A percentile compares a stretch with the other conserved stretches of the same genome.
phyloP scores from a whole-genome alignment of 2,888 invertebrate species.

The Elgonia sp. region DNA sequence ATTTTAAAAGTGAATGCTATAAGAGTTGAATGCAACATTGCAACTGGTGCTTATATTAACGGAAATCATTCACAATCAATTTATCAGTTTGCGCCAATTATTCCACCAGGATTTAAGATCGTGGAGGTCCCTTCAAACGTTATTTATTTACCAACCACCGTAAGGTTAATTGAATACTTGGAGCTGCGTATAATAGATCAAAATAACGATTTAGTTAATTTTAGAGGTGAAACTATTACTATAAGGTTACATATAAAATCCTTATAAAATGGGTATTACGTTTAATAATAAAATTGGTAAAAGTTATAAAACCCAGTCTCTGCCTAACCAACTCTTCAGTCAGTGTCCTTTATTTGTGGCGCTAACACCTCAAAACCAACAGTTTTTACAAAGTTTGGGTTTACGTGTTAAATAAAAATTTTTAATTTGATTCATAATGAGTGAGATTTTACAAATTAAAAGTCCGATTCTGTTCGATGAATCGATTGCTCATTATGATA shows the following conservation, averaged over 20 bases:
- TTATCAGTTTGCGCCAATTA: slow-evolving; percentile 35
- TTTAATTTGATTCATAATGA: slow-evolving; percentile 2
- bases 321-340: slow-evolving; percentile 18
- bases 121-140: slow-evolving; percentile 80
- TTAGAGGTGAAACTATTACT: too few relatives aligned
- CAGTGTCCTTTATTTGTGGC: neutral
- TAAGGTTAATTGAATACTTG: slow-evolving; percentile 71
- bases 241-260: slow-evolving; percentile 74
- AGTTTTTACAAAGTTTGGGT: slow-evolving; percentile 70
- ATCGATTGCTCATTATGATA: slow-evolving; percentile 55
- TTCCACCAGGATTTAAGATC: slow-evolving; percentile 81
- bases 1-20: slow-evolving; percentile 60
- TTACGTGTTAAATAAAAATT: slow-evolving; percentile 47
- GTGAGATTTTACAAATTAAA: slow-evolving; percentile 24
- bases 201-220: slow-evolving; percentile 65
- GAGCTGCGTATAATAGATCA: slow-evolving; percentile 77
- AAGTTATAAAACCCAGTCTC: slow-evolving; percentile 52
- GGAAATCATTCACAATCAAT: slow-evolving; percentile 32
- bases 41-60: slow-evolving; percentile 44
- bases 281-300: slow-evolving; percentile 48
- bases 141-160: slow-evolving; percentile 76
- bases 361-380: slow-evolving; percentile 68
- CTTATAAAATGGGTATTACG: slow-evolving; percentile 53
- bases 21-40: slow-evolving; percentile 65
- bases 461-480: slow-evolving; percentile 53